A percentile compares a stretch with the other conserved stretches of the same genome.
Conservation (phyloP, 1,140 invertebrate genomes). For the Luehdorfia chinensis region DNA sequence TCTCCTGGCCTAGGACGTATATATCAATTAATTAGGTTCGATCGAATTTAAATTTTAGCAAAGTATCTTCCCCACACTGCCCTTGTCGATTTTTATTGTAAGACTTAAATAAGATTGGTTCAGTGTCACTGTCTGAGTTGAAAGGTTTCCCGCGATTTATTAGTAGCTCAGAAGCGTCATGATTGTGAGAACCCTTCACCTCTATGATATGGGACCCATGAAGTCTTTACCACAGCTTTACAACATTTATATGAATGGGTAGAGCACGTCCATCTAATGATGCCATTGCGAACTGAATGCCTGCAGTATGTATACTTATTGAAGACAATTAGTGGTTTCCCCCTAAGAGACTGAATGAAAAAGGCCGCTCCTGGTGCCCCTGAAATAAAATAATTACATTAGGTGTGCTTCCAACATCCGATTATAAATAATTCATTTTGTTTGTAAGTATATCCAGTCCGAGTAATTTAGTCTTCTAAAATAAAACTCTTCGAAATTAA, state of each 20-base stretch:
- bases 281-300: constrained; percentile 46
- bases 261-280: constrained; percentile 59
- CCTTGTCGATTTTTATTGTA: no score
- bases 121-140: no score
- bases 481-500: no score
- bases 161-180: constrained; percentile 46
- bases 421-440: not conserved
- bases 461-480: no score
- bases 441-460: not conserved
- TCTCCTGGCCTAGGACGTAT: no score
- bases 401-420: not conserved
- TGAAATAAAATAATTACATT: constrained; percentile 14
- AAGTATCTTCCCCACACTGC: no score
- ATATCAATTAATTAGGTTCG: no score
- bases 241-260: constrained; percentile 65
- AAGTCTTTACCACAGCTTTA: constrained; percentile 58
- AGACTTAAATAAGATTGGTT: no score
- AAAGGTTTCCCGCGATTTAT: no score
- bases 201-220: constrained; percentile 44
- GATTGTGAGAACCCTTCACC: constrained; percentile 56
- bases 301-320: constrained; percentile 57
- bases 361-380: constrained; percentile 22
- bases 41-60: no score
- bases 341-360: constrained; percentile 52
- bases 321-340: constrained; percentile 57